Evolutionary conservation across 2,888 invertebrate species (phyloP), one percentile per base, ranked within the genome.

Genomic region (Ormyrus labotus): DNA sequence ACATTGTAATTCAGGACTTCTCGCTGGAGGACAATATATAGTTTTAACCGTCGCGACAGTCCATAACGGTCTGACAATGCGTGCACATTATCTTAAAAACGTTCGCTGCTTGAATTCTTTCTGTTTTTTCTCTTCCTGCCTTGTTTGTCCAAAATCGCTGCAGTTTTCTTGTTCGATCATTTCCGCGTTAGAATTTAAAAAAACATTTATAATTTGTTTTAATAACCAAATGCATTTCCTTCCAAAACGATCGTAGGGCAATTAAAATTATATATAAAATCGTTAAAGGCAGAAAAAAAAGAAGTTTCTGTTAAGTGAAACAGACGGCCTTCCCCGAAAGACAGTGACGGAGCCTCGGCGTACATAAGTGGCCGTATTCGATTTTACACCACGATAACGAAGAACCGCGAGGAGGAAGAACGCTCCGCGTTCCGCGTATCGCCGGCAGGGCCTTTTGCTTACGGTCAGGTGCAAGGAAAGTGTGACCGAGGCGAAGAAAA

Each of bases 1-100:
- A 78, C 84, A 87, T 87, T 87, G 85, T 87, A 86, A 87, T 88
- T 87, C 87, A 87, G 86, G 87, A 86, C 87, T 87, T 85, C 85
- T 85, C 84, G 82, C 83, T 82, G 47, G 86, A 86, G 84, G 86
- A 87, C 87, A 87, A 88, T 87, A 87, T 87, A 87, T 87, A 87
- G 87, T 87, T 88, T 86, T 85, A 86, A 85, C 87, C 86, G 86
- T 87, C 84, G 85, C 81, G 79, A 81, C 79, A 83, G 80, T 77
- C 83, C 82, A 80, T 84, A 85, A 84, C 83, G 83, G 83, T 83
- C 83, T 72, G 82, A 81, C 84, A 80, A 81, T 76, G 77, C 83
- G 81, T 85, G 83, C 83, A 81, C 63, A 73, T 61, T 78, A 73
- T 79, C 73, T 79, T 79, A 79, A 79, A 79, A 74, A 79, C 74